A percentile compares a stretch with the other conserved stretches of the same genome.
Evolutionary conservation across 53 echinoderm and acorn worm species (phyloP).

Genomic region (Paelopatides confundens): DNA sequence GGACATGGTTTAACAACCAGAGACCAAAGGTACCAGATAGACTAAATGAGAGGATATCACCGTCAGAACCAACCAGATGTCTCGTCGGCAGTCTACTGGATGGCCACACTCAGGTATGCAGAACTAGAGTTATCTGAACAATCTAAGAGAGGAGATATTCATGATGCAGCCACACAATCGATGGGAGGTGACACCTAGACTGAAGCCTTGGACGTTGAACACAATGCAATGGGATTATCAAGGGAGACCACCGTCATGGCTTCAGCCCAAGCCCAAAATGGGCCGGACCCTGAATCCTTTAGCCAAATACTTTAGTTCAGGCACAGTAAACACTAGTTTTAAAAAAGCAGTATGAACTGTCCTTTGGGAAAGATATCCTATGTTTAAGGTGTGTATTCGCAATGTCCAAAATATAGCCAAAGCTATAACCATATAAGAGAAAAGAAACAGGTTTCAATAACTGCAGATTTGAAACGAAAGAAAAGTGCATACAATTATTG

Average conservation of each 20-base stretch:
- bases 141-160: background rate
- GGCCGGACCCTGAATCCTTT: background rate
- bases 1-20: slow-evolving; percentile 1
- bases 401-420: no score
- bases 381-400: background rate
- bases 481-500: background rate
- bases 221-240: no score
- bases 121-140: no score
- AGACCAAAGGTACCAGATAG: background rate
- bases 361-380: background rate
- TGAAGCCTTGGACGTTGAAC: no score
- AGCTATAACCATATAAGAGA: background rate
- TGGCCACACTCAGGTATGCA: no score
- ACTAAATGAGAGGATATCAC: background rate
- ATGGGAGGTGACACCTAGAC: background rate
- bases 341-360: no score
- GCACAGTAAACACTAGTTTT: background rate
- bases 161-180: background rate
- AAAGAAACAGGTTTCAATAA: background rate
- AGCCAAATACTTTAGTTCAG: background rate
- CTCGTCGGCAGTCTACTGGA: no score
- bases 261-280: background rate
- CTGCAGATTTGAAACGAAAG: slow-evolving; percentile 4
- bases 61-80: background rate
- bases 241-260: no score